Evolutionary conservation across 2,888 invertebrate species (phyloP).

Genomic region (Platypus cylindrus): DNA sequence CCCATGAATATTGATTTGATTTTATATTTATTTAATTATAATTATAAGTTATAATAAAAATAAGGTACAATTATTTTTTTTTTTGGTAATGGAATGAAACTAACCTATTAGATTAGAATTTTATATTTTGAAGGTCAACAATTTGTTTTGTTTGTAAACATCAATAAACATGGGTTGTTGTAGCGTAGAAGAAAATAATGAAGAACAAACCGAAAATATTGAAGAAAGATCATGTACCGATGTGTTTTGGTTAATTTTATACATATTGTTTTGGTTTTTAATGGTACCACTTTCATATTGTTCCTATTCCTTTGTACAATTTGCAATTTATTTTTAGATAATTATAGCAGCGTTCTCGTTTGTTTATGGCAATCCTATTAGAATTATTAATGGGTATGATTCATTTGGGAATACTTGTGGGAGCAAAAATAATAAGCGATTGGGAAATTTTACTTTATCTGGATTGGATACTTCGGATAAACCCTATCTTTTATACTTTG

Average conservation of each 20-base stretch:
- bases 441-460: slow-evolving; percentile 60
- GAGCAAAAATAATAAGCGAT: slow-evolving; percentile 60
- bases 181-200: slow-evolving; percentile 47
- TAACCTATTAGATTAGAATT: too few species aligned
- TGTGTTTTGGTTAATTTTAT: slow-evolving; percentile 66
- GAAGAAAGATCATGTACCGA: slow-evolving; percentile 67
- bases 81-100: too few species aligned
- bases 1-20: too few species aligned
- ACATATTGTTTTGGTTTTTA: slow-evolving; percentile 68
- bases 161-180: slow-evolving; percentile 60
- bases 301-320: not conserved
- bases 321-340: slow-evolving; percentile 40
- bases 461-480: slow-evolving; percentile 70
- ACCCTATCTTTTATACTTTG: slow-evolving; percentile 72
- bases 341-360: slow-evolving; percentile 76
- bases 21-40: too few species aligned
- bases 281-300: too few species aligned
- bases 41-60: too few species aligned
- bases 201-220: slow-evolving; percentile 32
- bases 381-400: slow-evolving; percentile 83
- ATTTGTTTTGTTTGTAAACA: slow-evolving; percentile 13
- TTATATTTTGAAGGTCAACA: too few species aligned
- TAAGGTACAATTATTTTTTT: too few species aligned
- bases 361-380: slow-evolving; percentile 74
- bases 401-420: slow-evolving; percentile 94